Percentiles rank a stretch among this genome's conserved stretches.
phyloP scores from a whole-genome alignment of 2,888 invertebrate genomes.

The Andrena chrysosceles region DNA sequence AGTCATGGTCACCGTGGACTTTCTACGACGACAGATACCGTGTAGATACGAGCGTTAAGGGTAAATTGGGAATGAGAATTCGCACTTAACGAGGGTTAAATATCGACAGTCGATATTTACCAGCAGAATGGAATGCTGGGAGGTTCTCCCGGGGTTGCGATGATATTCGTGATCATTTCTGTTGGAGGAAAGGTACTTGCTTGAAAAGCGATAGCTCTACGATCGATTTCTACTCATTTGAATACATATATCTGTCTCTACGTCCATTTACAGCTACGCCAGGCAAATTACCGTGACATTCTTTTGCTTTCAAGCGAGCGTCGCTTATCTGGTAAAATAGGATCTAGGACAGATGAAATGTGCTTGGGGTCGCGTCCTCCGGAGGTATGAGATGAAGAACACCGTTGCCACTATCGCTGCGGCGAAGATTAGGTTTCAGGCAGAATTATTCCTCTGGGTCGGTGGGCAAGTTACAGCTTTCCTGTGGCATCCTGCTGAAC shows the following conservation, averaged over 20 bases:
- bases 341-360: neutral
- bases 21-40: neutral
- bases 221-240: constrained; percentile 49
- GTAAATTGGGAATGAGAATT: constrained; percentile 18
- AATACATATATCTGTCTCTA: constrained; percentile 6
- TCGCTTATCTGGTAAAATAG: constrained; percentile 21
- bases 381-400: neutral
- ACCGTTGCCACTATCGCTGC: neutral
- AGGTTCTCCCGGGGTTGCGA: neutral
- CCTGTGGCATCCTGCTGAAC: neutral
- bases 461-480: neutral
- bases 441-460: neutral
- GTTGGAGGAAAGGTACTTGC: constrained; percentile 7
- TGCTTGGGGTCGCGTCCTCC: neutral
- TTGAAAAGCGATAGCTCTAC: constrained; percentile 31
- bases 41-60: neutral
- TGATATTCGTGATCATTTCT: neutral
- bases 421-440: too few species aligned
- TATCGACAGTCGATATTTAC: constrained; percentile 53
- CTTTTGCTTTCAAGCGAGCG: constrained; percentile 20
- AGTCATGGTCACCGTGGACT: neutral
- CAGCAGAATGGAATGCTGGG: too few species aligned
- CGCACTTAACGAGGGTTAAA: neutral
- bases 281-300: constrained; percentile 35
- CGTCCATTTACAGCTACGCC: neutral